Evolutionary conservation across 2,113 vertebrate genomes (phyloP), one percentile per base, ranked within the genome.

Genomic region (Serinus canaria): DNA sequence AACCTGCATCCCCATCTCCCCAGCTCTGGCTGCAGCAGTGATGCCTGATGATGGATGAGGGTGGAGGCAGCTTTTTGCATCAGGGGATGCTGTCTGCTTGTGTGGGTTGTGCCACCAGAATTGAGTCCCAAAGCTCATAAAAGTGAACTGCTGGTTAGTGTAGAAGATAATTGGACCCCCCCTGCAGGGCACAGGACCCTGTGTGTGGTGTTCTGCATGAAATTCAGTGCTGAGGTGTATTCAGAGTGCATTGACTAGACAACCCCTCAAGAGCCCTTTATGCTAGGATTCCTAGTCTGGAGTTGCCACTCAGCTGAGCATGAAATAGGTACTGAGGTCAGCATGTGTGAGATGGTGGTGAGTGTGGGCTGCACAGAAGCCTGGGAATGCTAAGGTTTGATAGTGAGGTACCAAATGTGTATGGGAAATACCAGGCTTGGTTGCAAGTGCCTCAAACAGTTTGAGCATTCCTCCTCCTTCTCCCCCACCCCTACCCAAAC

Each of bases 401-500:
- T 14, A 66, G n/a, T 14, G 37, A 86, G 59, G 17, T 74, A 44
- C 31, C 18, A 64, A 11, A 4, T n/a, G 22, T 77, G 73, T 59
- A 13, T 46, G 43, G 39, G 60, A 90, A 78, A 50, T 0, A 9
- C 7, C 37, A 70, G 43, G 17, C 30, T 76, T 75, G 21, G 10
- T n/a, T 79, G 35, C 35, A 79, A 58, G 20, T 41, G 8, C 37
- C 76, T 87, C 46, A 67, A 59, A 63, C 10, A 60, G 21, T 31
- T 80, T 4, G 7, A 95, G 46, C 28, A 49, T 31, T 8, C 21
- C 37, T 19, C 10, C 15, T 56, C 2, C 23, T 16, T 25, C 9
- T 4, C 1, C 2, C 0, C 1, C 0, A 21, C 46, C 12, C 4
- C 5, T 5, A 12, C 30, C 5, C 7, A 3, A 11, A n/a, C 15